phyloP scores from a whole-genome alignment of 2,888 invertebrate species.

The Meliscaeva auricollis region DNA sequence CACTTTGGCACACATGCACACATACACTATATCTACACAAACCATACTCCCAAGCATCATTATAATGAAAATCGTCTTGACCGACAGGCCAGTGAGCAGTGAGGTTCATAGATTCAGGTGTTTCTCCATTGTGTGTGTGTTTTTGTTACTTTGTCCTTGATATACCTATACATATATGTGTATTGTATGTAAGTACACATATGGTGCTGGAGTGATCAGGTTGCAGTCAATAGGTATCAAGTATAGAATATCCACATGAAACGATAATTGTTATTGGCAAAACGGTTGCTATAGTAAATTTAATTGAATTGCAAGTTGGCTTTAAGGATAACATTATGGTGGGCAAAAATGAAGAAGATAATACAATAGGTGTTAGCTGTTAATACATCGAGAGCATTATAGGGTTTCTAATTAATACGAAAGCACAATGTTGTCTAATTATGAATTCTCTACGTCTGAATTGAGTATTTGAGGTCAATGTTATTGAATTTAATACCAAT shows the following conservation, averaged over 20 bases:
- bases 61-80: conserved; percentile 54
- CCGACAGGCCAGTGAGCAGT: conserved; percentile 17
- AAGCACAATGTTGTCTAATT: conserved; percentile 13
- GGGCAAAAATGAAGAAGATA: conserved; percentile 6
- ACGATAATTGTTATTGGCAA: conserved; percentile 63
- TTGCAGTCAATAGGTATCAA: conserved; percentile 42
- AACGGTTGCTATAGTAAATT: conserved; percentile 59
- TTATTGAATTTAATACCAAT: not conserved
- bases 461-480: conserved; percentile 3
- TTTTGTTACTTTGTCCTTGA: not conserved
- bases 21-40: not conserved
- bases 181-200: no score
- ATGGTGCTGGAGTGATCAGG: conserved; percentile 3
- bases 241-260: conserved; percentile 38
- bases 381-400: not conserved
- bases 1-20: conserved; percentile 30
- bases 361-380: conserved; percentile 13
- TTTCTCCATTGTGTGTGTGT: conserved; percentile 8
- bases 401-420: conserved; percentile 19
- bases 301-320: conserved; percentile 54
- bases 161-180: not conserved
- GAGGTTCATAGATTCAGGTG: not conserved
- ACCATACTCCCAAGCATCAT: conserved; percentile 12
- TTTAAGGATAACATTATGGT: conserved; percentile 18
- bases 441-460: conserved; percentile 4